Percentiles rank a stretch among this genome's conserved stretches.
Evolutionary conservation across 2,113 vertebrate genomes (phyloP).

Genomic region (Thomomys bottae): DNA sequence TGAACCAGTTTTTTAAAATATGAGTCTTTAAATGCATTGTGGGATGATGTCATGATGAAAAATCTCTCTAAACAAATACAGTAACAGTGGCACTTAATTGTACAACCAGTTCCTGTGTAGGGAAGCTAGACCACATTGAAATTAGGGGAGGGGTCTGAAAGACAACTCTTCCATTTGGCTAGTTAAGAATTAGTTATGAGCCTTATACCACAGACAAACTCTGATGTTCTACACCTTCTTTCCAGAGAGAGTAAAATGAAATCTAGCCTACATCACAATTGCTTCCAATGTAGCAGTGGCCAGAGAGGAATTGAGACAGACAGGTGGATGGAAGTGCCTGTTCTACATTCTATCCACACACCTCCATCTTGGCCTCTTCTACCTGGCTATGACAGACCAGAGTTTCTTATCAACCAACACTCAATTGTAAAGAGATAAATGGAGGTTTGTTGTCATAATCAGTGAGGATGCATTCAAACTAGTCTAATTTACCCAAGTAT

Average conservation of each 20-base stretch:
- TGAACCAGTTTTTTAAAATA: slow-evolving; percentile 47
- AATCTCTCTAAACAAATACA: not conserved
- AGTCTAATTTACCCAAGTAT: slow-evolving; percentile 68
- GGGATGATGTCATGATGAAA: not conserved
- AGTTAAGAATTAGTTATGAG: slow-evolving; percentile 50
- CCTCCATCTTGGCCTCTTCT: slow-evolving; percentile 78
- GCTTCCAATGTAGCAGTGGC: slow-evolving; percentile 66
- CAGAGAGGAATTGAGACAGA: slow-evolving; percentile 65
- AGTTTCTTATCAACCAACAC: slow-evolving; percentile 76
- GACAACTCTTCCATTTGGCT: slow-evolving; percentile 10
- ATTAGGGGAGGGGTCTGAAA: not conserved
- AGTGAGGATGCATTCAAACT: slow-evolving; percentile 68
- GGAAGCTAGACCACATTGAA: slow-evolving; percentile 17
- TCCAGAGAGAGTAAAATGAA: slow-evolving; percentile 63
- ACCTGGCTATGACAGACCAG: slow-evolving; percentile 78
- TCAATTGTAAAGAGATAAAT: slow-evolving; percentile 73
- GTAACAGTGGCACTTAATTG: slow-evolving; percentile 22
- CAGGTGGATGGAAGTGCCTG: slow-evolving; percentile 57
- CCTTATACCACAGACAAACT: not conserved
- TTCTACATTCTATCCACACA: slow-evolving; percentile 56
- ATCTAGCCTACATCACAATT: slow-evolving; percentile 74
- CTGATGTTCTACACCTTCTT: slow-evolving; percentile 48
- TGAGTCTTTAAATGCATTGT: slow-evolving; percentile 35
- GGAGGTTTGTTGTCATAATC: slow-evolving; percentile 78
- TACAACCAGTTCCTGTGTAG: slow-evolving; percentile 11